These are phyloP conservation scores for Diprion similis DNA, from an alignment of 1,140 invertebrate species.

Conservation along the genomic window DNA sequence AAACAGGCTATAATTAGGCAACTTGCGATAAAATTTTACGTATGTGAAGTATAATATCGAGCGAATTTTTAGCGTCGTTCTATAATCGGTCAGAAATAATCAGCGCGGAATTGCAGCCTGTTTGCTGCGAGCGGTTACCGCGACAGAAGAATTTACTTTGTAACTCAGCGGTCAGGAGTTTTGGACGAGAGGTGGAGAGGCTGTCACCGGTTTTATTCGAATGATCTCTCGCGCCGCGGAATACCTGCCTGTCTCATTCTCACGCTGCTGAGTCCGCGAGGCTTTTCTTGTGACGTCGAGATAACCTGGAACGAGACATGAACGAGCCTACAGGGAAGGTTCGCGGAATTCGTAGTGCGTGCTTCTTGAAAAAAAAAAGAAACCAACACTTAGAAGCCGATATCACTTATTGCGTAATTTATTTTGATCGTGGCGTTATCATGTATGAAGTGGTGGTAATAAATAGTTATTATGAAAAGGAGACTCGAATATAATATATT, in stretches of 20 bases:
- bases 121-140: background rate
- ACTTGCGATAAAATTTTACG: no score
- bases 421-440: no score
- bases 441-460: no score
- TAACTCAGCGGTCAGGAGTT: background rate
- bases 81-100: background rate
- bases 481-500: no score
- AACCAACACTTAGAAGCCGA: no score
- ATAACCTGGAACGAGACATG: background rate
- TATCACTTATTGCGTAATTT: no score
- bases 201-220: slow-evolving; percentile 2
- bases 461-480: no score
- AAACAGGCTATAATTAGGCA: no score
- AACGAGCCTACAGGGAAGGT: background rate
- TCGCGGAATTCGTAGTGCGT: background rate
- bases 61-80: background rate
- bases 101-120: slow-evolving; percentile 7
- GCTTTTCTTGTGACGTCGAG: slow-evolving; percentile 1
- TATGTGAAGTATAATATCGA: background rate
- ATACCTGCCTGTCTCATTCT: slow-evolving; percentile 1
- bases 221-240: background rate
- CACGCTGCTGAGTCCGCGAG: background rate
- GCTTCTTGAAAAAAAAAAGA: background rate
- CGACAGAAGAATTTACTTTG: slow-evolving; percentile 1
- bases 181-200: no score